These are phyloP conservation scores for Drosophila neonasuta DNA, from an alignment of 2,888 invertebrate species.

Conservation along the genomic window DNA sequence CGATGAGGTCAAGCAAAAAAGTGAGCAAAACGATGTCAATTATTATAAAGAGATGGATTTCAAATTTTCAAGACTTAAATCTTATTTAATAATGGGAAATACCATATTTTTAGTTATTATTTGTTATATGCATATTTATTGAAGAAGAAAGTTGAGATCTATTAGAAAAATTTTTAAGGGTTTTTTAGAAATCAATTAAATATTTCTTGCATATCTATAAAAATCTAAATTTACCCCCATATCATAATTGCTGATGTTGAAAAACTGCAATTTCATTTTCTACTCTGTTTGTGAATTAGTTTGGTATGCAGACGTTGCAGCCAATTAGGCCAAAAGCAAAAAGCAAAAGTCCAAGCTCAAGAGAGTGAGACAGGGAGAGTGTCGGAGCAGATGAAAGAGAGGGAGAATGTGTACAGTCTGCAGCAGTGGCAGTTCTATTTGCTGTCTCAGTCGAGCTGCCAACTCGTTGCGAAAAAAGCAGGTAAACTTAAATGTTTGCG, in stretches of 20 bases:
- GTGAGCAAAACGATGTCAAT: neutral
- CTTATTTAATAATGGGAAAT: no score
- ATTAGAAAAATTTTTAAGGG: no score
- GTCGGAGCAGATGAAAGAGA: neutral
- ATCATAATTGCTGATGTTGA: neutral
- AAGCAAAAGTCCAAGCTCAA: slow-evolving; percentile 46
- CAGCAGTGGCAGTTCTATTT: slow-evolving; percentile 13
- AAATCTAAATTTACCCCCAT: neutral
- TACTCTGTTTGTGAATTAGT: slow-evolving; percentile 19
- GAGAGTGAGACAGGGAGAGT: neutral
- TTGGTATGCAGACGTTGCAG: slow-evolving; percentile 13
- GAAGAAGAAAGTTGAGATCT: no score
- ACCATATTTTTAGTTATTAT: no score
- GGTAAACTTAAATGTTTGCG: slow-evolving; percentile 81
- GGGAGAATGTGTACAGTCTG: slow-evolving; percentile 15
- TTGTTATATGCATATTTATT: no score
- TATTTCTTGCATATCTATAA: neutral
- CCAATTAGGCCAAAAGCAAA: slow-evolving; percentile 59
- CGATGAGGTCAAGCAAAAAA: slow-evolving; percentile 2
- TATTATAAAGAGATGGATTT: neutral
- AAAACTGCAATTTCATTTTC: slow-evolving; percentile 7
- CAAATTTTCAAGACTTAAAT: neutral
- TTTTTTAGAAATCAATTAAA: neutral
- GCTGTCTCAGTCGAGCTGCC: slow-evolving; percentile 19
- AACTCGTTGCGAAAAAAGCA: slow-evolving; percentile 62